Percentiles rank a stretch among this genome's conserved stretches.
phyloP scores from a whole-genome alignment of 2,888 invertebrate species.

The Hirtodrosophila histrioides region DNA sequence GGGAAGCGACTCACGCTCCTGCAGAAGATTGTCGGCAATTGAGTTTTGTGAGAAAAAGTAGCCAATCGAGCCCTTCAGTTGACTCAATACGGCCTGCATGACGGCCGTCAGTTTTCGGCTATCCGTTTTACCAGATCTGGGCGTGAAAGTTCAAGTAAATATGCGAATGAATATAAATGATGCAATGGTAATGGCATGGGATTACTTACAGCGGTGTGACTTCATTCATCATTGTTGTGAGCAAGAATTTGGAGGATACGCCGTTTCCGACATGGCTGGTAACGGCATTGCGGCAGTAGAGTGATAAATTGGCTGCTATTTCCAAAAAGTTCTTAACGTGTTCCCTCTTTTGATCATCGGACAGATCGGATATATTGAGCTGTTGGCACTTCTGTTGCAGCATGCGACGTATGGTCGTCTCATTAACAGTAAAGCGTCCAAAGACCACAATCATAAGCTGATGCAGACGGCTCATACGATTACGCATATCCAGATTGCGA shows the following conservation, averaged over 20 bases:
- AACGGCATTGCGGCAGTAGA: conserved; percentile 89
- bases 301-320: conserved; percentile 89
- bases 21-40: conserved; percentile 85
- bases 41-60: conserved; percentile 86
- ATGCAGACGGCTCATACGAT: conserved; percentile 87
- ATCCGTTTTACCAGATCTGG: conserved; percentile 61
- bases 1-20: conserved; percentile 56
- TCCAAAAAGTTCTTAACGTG: conserved; percentile 85
- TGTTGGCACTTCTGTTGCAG: conserved; percentile 69
- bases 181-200: not conserved
- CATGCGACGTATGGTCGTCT: conserved; percentile 81
- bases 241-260: conserved; percentile 58
- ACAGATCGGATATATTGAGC: conserved; percentile 5
- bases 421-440: conserved; percentile 88
- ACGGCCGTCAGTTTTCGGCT: conserved; percentile 83
- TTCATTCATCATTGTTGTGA: conserved; percentile 62
- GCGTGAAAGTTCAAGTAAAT: not conserved
- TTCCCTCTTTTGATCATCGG: conserved; percentile 81
- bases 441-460: conserved; percentile 90
- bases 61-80: conserved; percentile 86
- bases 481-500: conserved; percentile 48
- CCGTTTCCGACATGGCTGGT: conserved; percentile 86
- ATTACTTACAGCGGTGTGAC: conserved; percentile 58
- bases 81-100: conserved; percentile 86
- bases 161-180: not conserved